phyloP scores from a whole-genome alignment of 2,888 invertebrate species.

The Lordiphosa fenestrarum region DNA sequence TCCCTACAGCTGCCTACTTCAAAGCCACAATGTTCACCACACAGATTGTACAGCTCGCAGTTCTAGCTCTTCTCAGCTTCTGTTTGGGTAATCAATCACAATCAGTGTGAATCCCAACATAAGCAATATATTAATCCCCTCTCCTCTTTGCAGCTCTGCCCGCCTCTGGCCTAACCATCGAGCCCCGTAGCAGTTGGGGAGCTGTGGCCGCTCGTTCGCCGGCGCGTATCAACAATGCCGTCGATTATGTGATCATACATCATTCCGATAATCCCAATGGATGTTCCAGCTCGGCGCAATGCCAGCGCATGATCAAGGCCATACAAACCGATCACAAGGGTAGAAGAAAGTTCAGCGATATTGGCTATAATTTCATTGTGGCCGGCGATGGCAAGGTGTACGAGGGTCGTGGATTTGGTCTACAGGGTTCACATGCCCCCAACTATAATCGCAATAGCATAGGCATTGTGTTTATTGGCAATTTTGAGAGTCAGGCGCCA shows the following conservation, averaged over 20 bases:
- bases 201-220: slow-evolving; percentile 81
- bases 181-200: slow-evolving; percentile 82
- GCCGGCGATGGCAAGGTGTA: slow-evolving; percentile 87
- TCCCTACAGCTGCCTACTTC: too few relatives aligned
- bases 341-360: slow-evolving; percentile 84
- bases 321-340: slow-evolving; percentile 85
- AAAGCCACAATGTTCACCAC: too few relatives aligned
- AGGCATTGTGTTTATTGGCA: slow-evolving; percentile 86
- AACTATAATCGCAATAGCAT: slow-evolving; percentile 85
- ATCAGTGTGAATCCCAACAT: not conserved
- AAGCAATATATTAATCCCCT: slow-evolving; percentile 19
- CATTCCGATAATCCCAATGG: slow-evolving; percentile 85
- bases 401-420: slow-evolving; percentile 86
- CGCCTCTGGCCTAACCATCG: slow-evolving; percentile 53
- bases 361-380: slow-evolving; percentile 87
- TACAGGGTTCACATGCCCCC: slow-evolving; percentile 86
- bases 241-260: slow-evolving; percentile 86
- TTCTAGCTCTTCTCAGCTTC: too few relatives aligned
- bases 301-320: slow-evolving; percentile 80
- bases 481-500: slow-evolving; percentile 81
- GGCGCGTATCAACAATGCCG: slow-evolving; percentile 81
- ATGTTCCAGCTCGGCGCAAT: slow-evolving; percentile 82
- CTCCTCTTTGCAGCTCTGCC: slow-evolving; percentile 3
- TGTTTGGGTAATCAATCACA: not conserved
- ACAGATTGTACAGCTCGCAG: too few relatives aligned